phyloP scores from a whole-genome alignment of 2,113 vertebrate species.

The Gopherus flavomarginatus region DNA sequence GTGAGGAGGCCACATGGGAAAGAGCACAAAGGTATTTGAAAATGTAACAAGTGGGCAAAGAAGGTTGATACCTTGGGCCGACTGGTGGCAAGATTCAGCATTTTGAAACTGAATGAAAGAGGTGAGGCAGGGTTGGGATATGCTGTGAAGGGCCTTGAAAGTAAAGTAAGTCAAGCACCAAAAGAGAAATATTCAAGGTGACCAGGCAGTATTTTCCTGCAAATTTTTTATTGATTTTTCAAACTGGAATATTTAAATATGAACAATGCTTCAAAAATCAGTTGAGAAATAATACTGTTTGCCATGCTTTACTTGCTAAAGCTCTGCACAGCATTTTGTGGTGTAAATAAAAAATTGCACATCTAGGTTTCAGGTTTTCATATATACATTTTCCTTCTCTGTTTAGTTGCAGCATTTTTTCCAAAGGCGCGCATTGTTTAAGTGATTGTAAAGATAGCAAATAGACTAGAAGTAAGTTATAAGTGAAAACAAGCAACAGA shows the following conservation, averaged over 20 bases:
- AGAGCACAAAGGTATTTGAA: background rate
- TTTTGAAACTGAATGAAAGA: background rate
- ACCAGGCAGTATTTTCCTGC: background rate
- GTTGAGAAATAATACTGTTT: background rate
- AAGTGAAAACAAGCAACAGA: background rate
- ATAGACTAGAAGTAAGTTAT: background rate
- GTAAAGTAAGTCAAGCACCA: background rate
- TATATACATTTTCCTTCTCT: background rate
- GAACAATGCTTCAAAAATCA: background rate
- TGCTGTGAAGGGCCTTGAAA: background rate
- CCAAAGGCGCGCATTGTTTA: background rate
- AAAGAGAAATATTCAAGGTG: background rate
- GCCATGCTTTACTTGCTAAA: background rate
- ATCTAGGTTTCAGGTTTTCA: background rate
- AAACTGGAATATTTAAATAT: conserved; percentile 30
- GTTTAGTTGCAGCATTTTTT: background rate
- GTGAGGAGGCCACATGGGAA: background rate
- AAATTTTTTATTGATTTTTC: background rate
- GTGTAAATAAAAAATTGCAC: background rate
- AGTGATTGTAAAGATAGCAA: background rate
- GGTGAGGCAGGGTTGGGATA: background rate
- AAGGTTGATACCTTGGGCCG: background rate
- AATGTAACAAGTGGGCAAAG: background rate
- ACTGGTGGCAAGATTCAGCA: background rate
- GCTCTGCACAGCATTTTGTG: background rate